Base-by-base conservation (phyloP, 2,113 vertebrate species). In the Paradoxurus hermaphroditus region DNA sequence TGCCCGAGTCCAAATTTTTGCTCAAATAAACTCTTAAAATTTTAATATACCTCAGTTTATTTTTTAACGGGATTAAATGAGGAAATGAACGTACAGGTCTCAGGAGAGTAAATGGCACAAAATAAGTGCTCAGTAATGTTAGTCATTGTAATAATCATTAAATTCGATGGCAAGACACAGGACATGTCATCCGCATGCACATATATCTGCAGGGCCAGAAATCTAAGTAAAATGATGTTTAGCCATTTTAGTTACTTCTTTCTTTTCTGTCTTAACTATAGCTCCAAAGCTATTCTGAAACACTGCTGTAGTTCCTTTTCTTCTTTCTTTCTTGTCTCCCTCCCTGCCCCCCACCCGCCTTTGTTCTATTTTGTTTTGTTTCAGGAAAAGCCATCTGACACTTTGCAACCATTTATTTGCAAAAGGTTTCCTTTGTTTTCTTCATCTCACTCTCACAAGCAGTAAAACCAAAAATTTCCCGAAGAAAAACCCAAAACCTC, bases 381-480 rank as follows among this genome's bases (percentile, higher is more conserved):
- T 70, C 65, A 93, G 13, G 29, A 83, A 92, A 86, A 91, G 4
- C 34, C 94, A 94, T 44, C 27, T n/a, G 78, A 95, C 7, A n/a
- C 63, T 97, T 94, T 94, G n/a, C 68, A 92, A 82, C 86, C 86
- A 44, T 94, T 97, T 96, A 92, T 91, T 97, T 95, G 68, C 83
- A 93, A 87, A 96, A 84, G 25, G 84, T 98, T 88, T 90, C 63
- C 63, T 91, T 97, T 70, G 90, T 93, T 89, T 94, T 88, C 49
- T 25, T 85, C 79, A 4, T 84, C 29, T 90, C 36, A 29, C 19
- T 72, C 65, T 89, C 86, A 92, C 39, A 86, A 94, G 95, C 25
- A 92, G 29, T 90, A 77, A 97, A 78, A 86, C 73, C 19, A 96
- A 82, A 59, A 39, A 46, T 72, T 34, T 94, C 67, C 82, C 19